Evolutionary conservation across 2,888 invertebrate genomes (phyloP), one percentile per base, ranked within the genome.

Genomic region (Sinhomidia bicolor): DNA sequence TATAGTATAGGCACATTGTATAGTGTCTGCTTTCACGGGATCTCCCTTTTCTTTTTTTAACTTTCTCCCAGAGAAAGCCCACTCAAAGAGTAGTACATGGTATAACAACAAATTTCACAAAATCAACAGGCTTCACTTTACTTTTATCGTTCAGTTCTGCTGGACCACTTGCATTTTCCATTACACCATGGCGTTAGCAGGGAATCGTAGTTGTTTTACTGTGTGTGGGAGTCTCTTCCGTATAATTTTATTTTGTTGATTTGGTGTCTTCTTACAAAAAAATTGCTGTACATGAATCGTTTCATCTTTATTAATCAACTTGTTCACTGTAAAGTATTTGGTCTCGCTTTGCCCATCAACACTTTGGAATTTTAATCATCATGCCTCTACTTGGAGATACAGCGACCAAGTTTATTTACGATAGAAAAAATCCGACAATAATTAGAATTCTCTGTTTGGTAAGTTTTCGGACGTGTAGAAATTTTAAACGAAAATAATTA

Each of bases 391-490:
- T 88, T 47, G 88, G 88, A 17, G 84, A 88, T 41, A 14, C 80
- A 26, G 80, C 80, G 1, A 88, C 68, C 0, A 88, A 88, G 23
- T 23, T 88, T 20, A 80, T 88, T 51, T 84, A 84, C 68, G 89
- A 89, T n/a, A 79, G 85, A 36, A 83, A 80, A 62, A 89, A 82
- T 41, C 90, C 90, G 26, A 87, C 89, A 65, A 82, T 90, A 41
- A 26, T 89, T 20, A n/a, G 90, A 7, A 47, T 89, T 17, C 41
- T 90, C 0, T 86, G 89, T 60, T 71, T 90, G 76, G 90, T 90
- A 86, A 89, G 65, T 81, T 23, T 36, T 17, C 7, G 36, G 4
- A 36, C 36, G 7, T 3, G 3, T 36, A 36, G 36, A 5, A 36
- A n/a, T n/a, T n/a, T n/a, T n/a, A n/a, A n/a, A n/a, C n/a, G 4